Percentiles rank a stretch among this genome's conserved stretches.
These are phyloP conservation scores for Malacoctenus gilli DNA, from an alignment of 2,797 vertebrate species.

Conservation along the genomic window DNA sequence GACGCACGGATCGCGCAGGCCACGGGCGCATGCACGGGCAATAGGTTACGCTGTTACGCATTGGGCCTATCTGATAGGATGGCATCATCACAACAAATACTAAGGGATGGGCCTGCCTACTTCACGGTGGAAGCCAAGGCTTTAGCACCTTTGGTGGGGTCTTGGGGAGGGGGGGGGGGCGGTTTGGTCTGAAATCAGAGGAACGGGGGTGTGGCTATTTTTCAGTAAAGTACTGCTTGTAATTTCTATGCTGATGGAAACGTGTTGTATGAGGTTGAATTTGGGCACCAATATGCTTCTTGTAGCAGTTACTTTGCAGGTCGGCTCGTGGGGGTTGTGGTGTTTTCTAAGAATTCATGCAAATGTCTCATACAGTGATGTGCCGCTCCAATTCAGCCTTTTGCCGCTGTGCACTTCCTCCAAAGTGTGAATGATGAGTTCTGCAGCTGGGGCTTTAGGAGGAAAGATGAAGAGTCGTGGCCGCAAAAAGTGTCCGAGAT, in stretches of 20 bases:
- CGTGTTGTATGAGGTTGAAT: too few species aligned
- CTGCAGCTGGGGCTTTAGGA: not conserved
- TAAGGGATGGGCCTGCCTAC: conserved; percentile 34
- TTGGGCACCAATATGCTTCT: too few species aligned
- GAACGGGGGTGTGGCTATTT: conserved; percentile 10
- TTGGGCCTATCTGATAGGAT: conserved; percentile 58
- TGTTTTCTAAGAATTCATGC: too few species aligned
- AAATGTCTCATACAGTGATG: too few species aligned
- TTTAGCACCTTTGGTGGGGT: conserved; percentile 32
- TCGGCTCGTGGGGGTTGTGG: too few species aligned
- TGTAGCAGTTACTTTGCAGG: too few species aligned
- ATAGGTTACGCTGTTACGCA: conserved; percentile 42
- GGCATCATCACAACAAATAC: conserved; percentile 69
- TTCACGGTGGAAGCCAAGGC: conserved; percentile 42
- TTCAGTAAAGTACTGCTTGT: too few species aligned
- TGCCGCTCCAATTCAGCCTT: too few species aligned
- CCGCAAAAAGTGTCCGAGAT: not conserved
- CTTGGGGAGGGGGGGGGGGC: not conserved
- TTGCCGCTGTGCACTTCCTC: too few species aligned
- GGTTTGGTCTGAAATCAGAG: conserved; percentile 6
- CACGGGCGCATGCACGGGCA: conserved; percentile 42
- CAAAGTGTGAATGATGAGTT: not conserved
- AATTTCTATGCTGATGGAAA: conserved; percentile 2
- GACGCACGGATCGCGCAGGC: conserved; percentile 39
- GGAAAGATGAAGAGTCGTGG: not conserved